Base-by-base conservation (phyloP, 2,888 invertebrate species). In the Sthenelais limicola region DNA sequence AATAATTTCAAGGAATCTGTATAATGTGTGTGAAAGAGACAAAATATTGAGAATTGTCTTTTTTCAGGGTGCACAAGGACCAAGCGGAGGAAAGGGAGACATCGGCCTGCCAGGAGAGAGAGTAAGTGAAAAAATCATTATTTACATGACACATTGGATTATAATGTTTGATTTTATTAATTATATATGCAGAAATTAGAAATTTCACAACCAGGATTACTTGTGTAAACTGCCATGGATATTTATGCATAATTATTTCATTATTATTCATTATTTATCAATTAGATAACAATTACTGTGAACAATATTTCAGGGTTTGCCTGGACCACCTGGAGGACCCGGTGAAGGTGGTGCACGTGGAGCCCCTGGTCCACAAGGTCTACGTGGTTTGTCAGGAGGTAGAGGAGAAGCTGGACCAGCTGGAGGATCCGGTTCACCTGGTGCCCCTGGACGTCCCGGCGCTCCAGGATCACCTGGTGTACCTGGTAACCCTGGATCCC, bases 71-170 rank as follows among this genome's bases (percentile, higher is more conserved):
- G 67, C 73, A 24, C 71, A 70, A 21, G 79, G 79, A 70, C 62
- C 73, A n/a, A 62, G 70, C n/a, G 78, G 79, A 74, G 68, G 74
- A 18, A 66, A 54, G n/a, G 69, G 75, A 30, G 56, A 68, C 35
- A 56, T 68, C 28, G 74, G 74, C 3, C 38, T 72, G 5, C 66
- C 74, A 24, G 74, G 74, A 33, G 72, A 74, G 48, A 43, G 73
- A 49, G 71, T 56, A 49, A 52, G 54, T 52, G n/a, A 21, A 4
- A 51, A n/a, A n/a, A n/a, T n/a, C n/a, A n/a, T n/a, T n/a, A n/a
- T n/a, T 15, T 12, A 15, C 9, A 18, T 52, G 24, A 52, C 52
- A 52, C 12, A 15, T 24, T 15, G 12, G 9, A n/a, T 52, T 52
- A 18, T 21, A 52, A 52, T 12, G 52, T 9, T 52, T 52, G 12